These are phyloP conservation scores for Danaus melanippus DNA, from an alignment of 1,140 invertebrate genomes.

Conservation along the genomic window DNA sequence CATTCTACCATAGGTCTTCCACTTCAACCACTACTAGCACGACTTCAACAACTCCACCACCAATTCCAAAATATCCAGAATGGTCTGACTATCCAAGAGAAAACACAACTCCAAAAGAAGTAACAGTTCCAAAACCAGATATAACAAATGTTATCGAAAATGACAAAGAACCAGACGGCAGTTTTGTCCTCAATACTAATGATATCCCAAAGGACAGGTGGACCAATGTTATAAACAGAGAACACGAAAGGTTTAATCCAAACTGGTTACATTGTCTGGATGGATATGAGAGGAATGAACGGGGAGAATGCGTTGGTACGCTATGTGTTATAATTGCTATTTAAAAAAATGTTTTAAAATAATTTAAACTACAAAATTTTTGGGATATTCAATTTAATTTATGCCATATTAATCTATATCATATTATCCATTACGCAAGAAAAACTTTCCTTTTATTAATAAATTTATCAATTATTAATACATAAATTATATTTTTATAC, in stretches of 20 bases:
- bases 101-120: constrained; percentile 26
- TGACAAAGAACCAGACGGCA: constrained; percentile 35
- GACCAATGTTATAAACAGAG: constrained; percentile 42
- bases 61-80: constrained; percentile 22
- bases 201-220: constrained; percentile 46
- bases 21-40: constrained; percentile 6
- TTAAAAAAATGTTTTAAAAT: no score
- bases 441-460: no score
- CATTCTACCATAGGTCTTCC: constrained; percentile 17
- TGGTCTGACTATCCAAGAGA: constrained; percentile 22
- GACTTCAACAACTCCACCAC: constrained; percentile 9
- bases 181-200: constrained; percentile 29
- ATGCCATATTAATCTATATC: no score
- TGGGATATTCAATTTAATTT: no score
- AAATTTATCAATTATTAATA: no score
- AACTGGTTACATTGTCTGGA: constrained; percentile 45
- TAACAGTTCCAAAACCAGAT: constrained; percentile 25
- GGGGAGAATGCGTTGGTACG: constrained; percentile 57
- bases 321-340: constrained; percentile 4
- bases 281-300: constrained; percentile 50
- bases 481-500: no score
- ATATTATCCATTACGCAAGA: no score
- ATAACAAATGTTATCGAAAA: constrained; percentile 30
- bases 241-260: constrained; percentile 37
- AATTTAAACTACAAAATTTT: no score